A percentile compares a stretch with the other conserved stretches of the same genome.
Conservation (phyloP, 30 jellyfish, hydroid and myxozoan genomes). For the Hydra vulgaris region DNA sequence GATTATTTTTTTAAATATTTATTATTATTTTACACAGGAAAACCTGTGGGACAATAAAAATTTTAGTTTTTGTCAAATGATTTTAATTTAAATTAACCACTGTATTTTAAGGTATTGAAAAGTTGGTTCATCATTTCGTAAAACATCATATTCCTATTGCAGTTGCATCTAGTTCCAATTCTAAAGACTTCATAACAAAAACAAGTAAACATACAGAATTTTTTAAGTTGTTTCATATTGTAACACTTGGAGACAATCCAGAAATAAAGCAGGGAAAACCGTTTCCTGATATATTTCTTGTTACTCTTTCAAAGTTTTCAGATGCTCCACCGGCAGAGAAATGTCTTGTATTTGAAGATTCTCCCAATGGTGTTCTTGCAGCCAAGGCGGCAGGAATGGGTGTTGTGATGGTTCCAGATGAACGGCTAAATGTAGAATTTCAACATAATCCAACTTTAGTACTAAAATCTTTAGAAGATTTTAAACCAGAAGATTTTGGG, state of each 20-base stretch:
- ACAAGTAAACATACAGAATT: slow-evolving; percentile 59
- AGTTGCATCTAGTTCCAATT: slow-evolving; percentile 73
- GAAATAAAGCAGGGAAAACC: slow-evolving; percentile 86
- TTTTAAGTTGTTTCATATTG: slow-evolving; percentile 46
- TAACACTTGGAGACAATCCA: slow-evolving; percentile 61
- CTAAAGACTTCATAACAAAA: slow-evolving; percentile 48
- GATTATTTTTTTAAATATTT: too few species aligned
- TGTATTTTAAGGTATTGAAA: slow-evolving; percentile 51
- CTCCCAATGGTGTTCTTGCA: slow-evolving; percentile 91
- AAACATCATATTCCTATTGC: slow-evolving; percentile 61
- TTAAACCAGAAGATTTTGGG: slow-evolving; percentile 72
- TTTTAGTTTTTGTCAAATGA: neutral
- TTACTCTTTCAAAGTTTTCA: slow-evolving; percentile 48
- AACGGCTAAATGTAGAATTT: slow-evolving; percentile 35
- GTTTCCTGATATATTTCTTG: slow-evolving; percentile 61
- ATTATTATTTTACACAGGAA: too few species aligned
- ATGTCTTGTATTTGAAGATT: slow-evolving; percentile 77
- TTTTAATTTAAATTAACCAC: neutral
- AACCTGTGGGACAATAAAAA: too few species aligned
- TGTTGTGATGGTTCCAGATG: slow-evolving; percentile 77
- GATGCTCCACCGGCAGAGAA: slow-evolving; percentile 34
- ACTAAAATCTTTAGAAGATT: slow-evolving; percentile 44
- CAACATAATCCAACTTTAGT: slow-evolving; percentile 52
- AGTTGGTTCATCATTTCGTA: slow-evolving; percentile 47
- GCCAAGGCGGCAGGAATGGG: slow-evolving; percentile 90